Percentiles rank a stretch among this genome's conserved stretches.
These are phyloP conservation scores for Gallinago nigripennis DNA, from an alignment of 2,797 vertebrate genomes.

Conservation along the genomic window DNA sequence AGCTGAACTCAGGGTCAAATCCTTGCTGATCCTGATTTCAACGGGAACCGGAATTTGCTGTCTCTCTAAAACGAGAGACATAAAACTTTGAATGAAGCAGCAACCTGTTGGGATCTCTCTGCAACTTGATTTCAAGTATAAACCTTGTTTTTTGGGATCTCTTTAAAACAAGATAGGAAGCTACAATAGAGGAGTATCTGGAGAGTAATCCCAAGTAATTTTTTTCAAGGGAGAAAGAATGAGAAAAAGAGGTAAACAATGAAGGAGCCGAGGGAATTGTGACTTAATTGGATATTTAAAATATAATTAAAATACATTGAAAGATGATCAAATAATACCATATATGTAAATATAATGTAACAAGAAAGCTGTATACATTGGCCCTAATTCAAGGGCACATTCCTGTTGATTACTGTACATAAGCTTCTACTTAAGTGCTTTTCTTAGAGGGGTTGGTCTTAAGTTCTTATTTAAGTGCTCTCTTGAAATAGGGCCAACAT, in stretches of 20 bases:
- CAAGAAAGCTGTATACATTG: background rate
- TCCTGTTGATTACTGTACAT: background rate
- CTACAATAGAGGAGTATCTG: background rate
- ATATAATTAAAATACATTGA: constrained; percentile 30
- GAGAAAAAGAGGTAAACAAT: background rate
- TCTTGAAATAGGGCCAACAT: background rate
- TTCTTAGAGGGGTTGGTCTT: background rate
- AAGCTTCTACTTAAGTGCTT: constrained; percentile 27
- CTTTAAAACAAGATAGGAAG: background rate
- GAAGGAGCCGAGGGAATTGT: background rate
- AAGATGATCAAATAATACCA: background rate
- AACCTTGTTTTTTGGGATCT: background rate
- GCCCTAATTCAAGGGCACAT: background rate
- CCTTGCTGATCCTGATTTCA: constrained; percentile 35
- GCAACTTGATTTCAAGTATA: background rate
- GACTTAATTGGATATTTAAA: constrained; percentile 8
- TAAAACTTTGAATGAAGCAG: constrained; percentile 6
- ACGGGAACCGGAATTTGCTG: background rate
- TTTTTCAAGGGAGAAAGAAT: background rate
- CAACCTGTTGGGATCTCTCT: background rate
- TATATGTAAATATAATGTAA: constrained; percentile 17
- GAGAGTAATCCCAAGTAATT: background rate
- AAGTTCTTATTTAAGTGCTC: constrained; percentile 5
- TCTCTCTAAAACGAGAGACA: background rate
- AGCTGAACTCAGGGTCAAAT: constrained; percentile 18